Percentiles rank a stretch among this genome's conserved stretches.
These are phyloP conservation scores for Pteruthius melanotis DNA, from an alignment of 2,113 vertebrate species.

Conservation along the genomic window DNA sequence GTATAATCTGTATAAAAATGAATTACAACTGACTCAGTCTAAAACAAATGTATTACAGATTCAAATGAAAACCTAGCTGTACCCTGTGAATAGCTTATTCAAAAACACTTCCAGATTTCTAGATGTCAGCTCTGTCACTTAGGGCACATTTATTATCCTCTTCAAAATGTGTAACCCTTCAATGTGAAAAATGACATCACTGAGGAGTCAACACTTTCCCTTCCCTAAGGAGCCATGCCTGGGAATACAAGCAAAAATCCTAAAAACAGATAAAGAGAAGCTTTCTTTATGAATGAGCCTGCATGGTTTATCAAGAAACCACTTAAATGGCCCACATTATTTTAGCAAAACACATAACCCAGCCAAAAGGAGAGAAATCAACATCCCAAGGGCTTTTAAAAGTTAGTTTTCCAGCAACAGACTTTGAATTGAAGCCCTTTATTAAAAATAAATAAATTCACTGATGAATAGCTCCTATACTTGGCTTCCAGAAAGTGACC, in stretches of 20 bases:
- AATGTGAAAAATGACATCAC: conserved; percentile 13
- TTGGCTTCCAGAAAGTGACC: neutral
- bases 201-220: neutral
- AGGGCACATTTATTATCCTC: conserved; percentile 14
- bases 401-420: neutral
- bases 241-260: neutral
- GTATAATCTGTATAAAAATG: conserved; percentile 41
- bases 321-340: neutral
- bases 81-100: neutral
- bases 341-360: neutral
- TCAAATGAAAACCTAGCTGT: conserved; percentile 16
- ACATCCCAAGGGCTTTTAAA: neutral
- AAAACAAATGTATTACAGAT: neutral
- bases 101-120: conserved; percentile 26
- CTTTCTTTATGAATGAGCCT: neutral
- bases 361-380: neutral
- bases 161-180: conserved; percentile 7
- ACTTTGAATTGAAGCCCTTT: neutral
- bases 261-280: neutral
- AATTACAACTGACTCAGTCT: conserved; percentile 18
- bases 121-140: neutral
- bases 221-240: neutral
- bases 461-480: neutral
- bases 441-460: neutral
- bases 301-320: neutral